phyloP scores from a whole-genome alignment of 2,113 vertebrate genomes.

The Danio rerio region GRCz12tu NC_133179.1:26669501-26670000 shows the following conservation, averaged over 20 bases:
- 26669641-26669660: conserved; percentile 75
- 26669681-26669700: conserved; percentile 77
- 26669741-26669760: neutral
- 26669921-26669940: conserved; percentile 20
- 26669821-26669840: neutral
- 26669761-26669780: neutral
- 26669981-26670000: conserved; percentile 54
- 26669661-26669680: conserved; percentile 73
- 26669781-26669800: conserved; percentile 5
- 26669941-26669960: conserved; percentile 30
- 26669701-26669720: conserved; percentile 70
- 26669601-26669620: neutral
- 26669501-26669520: neutral
- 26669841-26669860: conserved; percentile 1
- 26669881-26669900: neutral
- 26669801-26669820: conserved; percentile 11
- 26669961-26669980: conserved; percentile 15
- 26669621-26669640: conserved; percentile 17
- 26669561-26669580: neutral
- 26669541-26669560: no score
- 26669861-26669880: neutral
- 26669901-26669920: neutral
- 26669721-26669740: neutral
- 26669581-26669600: no score
- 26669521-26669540: no score